A percentile compares a stretch with the other conserved stretches of the same genome.
Evolutionary conservation across 2,113 vertebrate genomes (phyloP).

Genomic region (Leuciscus idus): DNA sequence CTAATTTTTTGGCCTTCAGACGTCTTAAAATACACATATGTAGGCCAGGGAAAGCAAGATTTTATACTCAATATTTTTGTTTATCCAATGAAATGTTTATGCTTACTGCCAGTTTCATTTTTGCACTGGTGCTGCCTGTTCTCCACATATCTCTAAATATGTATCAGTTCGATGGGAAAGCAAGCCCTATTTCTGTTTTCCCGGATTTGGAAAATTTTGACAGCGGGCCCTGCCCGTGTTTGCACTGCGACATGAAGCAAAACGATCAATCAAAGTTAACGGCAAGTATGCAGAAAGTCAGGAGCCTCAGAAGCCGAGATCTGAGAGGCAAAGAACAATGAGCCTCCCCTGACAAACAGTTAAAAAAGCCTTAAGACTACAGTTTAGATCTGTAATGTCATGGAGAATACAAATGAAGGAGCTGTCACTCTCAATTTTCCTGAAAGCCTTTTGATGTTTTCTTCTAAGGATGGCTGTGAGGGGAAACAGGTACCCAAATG

Average conservation of each 20-base stretch:
- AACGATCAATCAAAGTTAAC: conserved; percentile 73
- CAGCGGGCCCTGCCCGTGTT: conserved; percentile 47
- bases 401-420: conserved; percentile 83
- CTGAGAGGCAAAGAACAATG: conserved; percentile 81
- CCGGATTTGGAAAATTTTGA: conserved; percentile 41
- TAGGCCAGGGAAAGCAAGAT: too few species aligned
- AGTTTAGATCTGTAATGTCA: conserved; percentile 81
- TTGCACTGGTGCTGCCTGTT: neutral
- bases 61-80: neutral
- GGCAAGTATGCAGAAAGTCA: conserved; percentile 74
- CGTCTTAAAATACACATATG: too few species aligned
- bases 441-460: conserved; percentile 80
- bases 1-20: too few species aligned
- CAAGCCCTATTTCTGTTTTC: conserved; percentile 40
- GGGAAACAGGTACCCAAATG: conserved; percentile 57
- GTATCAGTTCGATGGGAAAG: conserved; percentile 38
- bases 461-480: conserved; percentile 66
- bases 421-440: conserved; percentile 80
- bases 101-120: neutral
- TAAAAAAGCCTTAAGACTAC: conserved; percentile 81
- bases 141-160: conserved; percentile 24
- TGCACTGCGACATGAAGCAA: conserved; percentile 59
- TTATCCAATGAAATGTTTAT: conserved; percentile 18
- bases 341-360: conserved; percentile 83
- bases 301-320: conserved; percentile 79